Evolutionary conservation across 2,797 vertebrate species (phyloP).

Genomic region (Sebastes wilsoni): DNA sequence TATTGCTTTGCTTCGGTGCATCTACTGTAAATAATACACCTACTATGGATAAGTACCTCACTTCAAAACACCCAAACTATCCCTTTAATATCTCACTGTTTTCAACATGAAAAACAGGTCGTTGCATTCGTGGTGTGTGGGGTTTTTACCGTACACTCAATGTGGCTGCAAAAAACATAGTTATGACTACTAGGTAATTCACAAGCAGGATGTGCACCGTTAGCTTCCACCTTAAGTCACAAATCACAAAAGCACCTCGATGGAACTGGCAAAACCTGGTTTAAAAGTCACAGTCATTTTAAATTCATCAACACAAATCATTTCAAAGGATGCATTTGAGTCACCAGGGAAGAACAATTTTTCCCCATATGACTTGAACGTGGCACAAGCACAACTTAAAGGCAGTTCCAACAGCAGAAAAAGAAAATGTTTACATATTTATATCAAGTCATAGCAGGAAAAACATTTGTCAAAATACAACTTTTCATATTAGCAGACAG

Average conservation of each 20-base stretch:
- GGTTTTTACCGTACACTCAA: not conserved
- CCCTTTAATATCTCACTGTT: slow-evolving; percentile 4
- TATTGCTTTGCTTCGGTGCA: too few relatives aligned
- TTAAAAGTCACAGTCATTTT: not conserved
- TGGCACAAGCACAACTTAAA: not conserved
- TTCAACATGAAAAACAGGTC: not conserved
- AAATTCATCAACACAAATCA: not conserved
- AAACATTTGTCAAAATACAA: not conserved
- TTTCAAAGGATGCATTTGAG: not conserved
- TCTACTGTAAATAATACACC: too few relatives aligned
- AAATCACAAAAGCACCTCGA: not conserved
- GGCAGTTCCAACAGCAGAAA: not conserved
- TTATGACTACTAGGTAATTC: not conserved
- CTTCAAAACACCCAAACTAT: too few relatives aligned
- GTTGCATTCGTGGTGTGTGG: not conserved
- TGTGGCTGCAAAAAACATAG: not conserved
- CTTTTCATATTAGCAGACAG: not conserved
- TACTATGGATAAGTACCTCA: too few relatives aligned
- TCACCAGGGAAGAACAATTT: not conserved
- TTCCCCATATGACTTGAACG: not conserved
- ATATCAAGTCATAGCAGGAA: not conserved
- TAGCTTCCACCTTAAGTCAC: not conserved
- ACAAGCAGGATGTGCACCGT: not conserved
- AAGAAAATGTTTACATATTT: not conserved
- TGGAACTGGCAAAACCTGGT: not conserved